Base-by-base conservation (phyloP, 2,888 invertebrate genomes). In the Aphodius sticticus region DNA sequence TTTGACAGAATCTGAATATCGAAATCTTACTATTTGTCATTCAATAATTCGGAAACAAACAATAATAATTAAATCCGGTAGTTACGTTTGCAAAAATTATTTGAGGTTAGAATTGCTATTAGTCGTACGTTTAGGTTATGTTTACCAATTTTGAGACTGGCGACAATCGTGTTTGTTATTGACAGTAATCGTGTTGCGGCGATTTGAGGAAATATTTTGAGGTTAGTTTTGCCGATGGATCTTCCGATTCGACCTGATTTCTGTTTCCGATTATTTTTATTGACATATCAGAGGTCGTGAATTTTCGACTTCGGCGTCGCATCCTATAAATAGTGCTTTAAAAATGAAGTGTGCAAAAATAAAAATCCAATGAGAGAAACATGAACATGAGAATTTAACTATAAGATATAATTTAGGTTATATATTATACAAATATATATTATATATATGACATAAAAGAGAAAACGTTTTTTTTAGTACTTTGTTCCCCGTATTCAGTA, bases 301-400 rank as follows among this genome's bases (percentile, higher is more conserved):
- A 85, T 86, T 87, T 87, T 87, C 87, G 86, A 87, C 87, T 84
- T 86, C 86, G 85, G 85, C 85, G 86, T 86, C 86, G 88, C 87
- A 88, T 88, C 88, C 88, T 88, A 88, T 85, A 85, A 84, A 85
- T 88, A 87, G 87, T 88, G 88, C 88, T 88, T 88, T 88, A 87
- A 87, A 84, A 77, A 72, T 69, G 69, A 16, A 38, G 69, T 76
- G 69, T 26, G 69, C 38, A 76, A 75, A 78, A 75, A 15, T 9
- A 16, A 75, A 74, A 74, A 78, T 69, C 16, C 74, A 35, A 78
- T 53, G 53, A 53, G 53, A 53, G 53, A 53, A 53, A 53, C 53
- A 53, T 53, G 53, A 53, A 53, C 53, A 53, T 53, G 53, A 53
- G 7, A 53, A 53, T 53, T 53, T 53, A 53, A 53, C 53, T 7